phyloP scores from a whole-genome alignment of 2,888 invertebrate genomes.

The Mythimna pallens region DNA sequence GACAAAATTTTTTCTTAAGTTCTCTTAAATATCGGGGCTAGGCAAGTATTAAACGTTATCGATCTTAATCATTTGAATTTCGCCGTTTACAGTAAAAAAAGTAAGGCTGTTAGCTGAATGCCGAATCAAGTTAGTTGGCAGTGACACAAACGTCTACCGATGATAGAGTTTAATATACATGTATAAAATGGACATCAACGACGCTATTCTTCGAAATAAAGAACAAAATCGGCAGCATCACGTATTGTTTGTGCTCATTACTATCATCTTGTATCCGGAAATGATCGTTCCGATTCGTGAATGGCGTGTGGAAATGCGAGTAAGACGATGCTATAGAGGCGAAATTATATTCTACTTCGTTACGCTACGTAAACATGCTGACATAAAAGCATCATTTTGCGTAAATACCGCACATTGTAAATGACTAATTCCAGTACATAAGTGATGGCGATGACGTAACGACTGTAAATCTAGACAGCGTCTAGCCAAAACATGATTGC shows the following conservation, averaged over 20 bases:
- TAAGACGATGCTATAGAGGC: constrained; percentile 36
- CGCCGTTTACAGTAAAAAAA: too few relatives aligned
- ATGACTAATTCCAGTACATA: constrained; percentile 7
- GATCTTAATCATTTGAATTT: too few relatives aligned
- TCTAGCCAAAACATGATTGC: constrained; percentile 14
- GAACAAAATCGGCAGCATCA: constrained; percentile 17
- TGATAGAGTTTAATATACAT: background rate
- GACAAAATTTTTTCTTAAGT: too few relatives aligned
- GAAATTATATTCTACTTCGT: constrained; percentile 42
- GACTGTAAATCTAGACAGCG: constrained; percentile 24
- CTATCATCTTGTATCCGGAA: constrained; percentile 34
- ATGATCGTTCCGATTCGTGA: constrained; percentile 41
- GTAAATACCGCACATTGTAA: constrained; percentile 9
- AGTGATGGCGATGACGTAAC: constrained; percentile 11
- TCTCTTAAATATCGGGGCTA: too few relatives aligned
- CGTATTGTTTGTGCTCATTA: constrained; percentile 45
- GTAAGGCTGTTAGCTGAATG: too few relatives aligned
- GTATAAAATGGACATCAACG: background rate
- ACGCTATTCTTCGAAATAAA: constrained; percentile 24
- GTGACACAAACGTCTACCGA: background rate
- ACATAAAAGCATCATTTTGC: constrained; percentile 25
- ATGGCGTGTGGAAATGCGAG: constrained; percentile 55
- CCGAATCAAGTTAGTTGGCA: too few relatives aligned
- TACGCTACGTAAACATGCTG: constrained; percentile 45
- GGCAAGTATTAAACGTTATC: too few relatives aligned